phyloP scores from a whole-genome alignment of 2,797 vertebrate species.

The Nasua narica region DNA sequence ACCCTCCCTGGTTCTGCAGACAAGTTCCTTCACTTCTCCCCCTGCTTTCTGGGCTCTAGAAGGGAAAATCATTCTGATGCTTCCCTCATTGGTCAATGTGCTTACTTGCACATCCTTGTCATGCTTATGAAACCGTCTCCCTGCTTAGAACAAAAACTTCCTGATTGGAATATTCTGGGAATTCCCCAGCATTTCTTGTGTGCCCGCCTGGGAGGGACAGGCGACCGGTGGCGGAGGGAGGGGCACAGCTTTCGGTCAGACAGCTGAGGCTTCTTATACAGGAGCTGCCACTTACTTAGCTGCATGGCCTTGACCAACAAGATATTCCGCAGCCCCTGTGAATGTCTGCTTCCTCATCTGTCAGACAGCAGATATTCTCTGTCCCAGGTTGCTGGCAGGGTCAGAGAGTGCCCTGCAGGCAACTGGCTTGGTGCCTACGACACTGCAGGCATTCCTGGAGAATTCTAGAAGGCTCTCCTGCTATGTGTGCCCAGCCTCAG shows the following conservation, averaged over 20 bases:
- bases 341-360: background rate
- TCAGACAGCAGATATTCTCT: background rate
- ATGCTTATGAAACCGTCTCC: background rate
- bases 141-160: background rate
- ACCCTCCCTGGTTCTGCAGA: background rate
- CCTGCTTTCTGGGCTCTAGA: background rate
- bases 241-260: accelerated
- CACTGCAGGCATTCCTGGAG: background rate
- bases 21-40: background rate
- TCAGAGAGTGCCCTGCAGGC: background rate
- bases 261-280: background rate
- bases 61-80: background rate
- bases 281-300: background rate
- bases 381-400: background rate
- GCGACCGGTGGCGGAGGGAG: too few relatives aligned
- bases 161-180: background rate
- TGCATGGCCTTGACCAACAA: background rate
- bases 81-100: background rate
- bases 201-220: background rate
- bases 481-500: background rate
- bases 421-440: background rate
- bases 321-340: background rate
- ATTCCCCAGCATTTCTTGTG: background rate
- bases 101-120: background rate
- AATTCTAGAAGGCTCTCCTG: background rate